Evolutionary conservation across 2,797 vertebrate species (phyloP).

Genomic region (Erethizon dorsatum): DNA sequence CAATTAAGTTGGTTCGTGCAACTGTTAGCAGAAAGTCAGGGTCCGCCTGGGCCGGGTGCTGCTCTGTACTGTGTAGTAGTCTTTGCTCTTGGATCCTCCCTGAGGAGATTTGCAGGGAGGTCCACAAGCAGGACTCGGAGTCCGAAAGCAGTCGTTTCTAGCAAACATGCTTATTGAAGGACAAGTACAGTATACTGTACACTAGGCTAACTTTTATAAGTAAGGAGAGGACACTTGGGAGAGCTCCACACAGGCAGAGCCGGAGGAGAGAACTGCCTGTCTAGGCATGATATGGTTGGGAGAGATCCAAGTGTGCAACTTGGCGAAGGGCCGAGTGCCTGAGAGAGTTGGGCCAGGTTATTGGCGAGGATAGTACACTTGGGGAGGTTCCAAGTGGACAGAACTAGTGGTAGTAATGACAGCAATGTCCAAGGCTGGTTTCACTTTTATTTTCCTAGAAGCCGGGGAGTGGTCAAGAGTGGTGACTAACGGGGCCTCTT

Average conservation of each 20-base stretch:
- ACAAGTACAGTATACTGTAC: background rate
- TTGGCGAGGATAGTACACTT: background rate
- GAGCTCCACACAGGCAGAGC: background rate
- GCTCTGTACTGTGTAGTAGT: background rate
- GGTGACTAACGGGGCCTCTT: background rate
- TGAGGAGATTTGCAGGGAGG: background rate
- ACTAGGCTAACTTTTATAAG: background rate
- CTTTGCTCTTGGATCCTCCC: background rate
- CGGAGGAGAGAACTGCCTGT: background rate
- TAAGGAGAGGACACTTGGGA: background rate
- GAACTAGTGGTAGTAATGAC: background rate
- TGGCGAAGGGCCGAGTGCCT: background rate
- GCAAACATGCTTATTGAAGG: background rate
- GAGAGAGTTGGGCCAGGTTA: background rate
- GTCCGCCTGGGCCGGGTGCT: background rate
- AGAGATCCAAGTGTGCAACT: background rate
- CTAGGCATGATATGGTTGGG: background rate
- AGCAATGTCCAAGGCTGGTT: background rate
- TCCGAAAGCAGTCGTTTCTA: background rate
- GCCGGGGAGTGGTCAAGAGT: background rate
- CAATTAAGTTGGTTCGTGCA: background rate
- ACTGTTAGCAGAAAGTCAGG: background rate
- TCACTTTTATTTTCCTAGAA: background rate
- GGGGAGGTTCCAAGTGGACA: background rate
- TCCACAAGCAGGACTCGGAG: background rate